Evolutionary conservation across 2,113 vertebrate species (phyloP).

Genomic region (Sinocyclocheilus maitianheensis): DNA sequence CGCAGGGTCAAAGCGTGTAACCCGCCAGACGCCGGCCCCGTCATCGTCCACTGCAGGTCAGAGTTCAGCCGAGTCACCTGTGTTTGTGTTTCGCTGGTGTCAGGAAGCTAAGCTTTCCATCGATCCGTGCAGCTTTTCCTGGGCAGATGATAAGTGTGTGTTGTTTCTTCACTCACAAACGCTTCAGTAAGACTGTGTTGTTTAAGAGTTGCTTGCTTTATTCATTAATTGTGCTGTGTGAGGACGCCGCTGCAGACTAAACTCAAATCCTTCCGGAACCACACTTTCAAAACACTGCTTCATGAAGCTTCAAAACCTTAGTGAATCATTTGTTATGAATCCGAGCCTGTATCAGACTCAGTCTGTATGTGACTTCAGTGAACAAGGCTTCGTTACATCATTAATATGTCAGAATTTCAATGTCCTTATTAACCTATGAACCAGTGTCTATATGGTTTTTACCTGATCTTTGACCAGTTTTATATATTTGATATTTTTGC

Average conservation of each 20-base stretch:
- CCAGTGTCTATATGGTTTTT: background rate
- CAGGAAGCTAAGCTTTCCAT: background rate
- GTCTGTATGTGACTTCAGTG: no score
- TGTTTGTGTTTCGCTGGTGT: background rate
- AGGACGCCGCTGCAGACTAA: background rate
- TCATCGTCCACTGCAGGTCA: conserved; percentile 97
- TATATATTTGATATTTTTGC: background rate
- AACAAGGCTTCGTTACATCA: background rate
- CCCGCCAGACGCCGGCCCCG: conserved; percentile 90
- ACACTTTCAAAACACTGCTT: background rate
- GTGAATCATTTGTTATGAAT: background rate
- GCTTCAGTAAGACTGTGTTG: background rate
- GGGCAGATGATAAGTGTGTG: background rate
- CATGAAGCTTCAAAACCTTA: background rate
- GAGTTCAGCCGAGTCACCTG: background rate
- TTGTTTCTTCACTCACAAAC: background rate
- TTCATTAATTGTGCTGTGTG: background rate
- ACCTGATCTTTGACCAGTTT: background rate
- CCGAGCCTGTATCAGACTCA: background rate
- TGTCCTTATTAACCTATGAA: background rate
- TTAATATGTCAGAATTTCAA: background rate
- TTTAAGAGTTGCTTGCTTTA: background rate
- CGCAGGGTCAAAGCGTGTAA: conserved; percentile 96
- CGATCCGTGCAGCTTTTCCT: background rate
- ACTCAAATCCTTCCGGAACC: background rate